Evolutionary conservation across 2,797 vertebrate species (phyloP).

Genomic region (Leptodactylus fallax): DNA sequence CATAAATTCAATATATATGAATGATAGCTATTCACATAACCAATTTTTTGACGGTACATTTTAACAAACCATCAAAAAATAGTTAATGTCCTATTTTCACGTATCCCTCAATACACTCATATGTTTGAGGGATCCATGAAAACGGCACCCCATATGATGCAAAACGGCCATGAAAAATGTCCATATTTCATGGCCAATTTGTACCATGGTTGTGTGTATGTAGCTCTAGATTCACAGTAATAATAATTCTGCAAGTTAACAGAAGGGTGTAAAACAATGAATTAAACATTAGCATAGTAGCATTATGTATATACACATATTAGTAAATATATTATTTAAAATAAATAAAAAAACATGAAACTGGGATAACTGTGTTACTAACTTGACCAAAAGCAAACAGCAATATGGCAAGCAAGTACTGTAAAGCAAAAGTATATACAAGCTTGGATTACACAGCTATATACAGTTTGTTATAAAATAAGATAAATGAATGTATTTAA

Average conservation of each 20-base stretch:
- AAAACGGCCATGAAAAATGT: too few relatives aligned
- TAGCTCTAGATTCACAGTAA: too few relatives aligned
- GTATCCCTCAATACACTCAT: too few relatives aligned
- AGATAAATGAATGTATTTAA: neutral
- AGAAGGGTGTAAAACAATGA: neutral
- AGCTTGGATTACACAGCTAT: neutral
- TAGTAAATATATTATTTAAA: neutral
- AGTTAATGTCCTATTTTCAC: too few relatives aligned
- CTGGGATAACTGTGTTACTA: neutral
- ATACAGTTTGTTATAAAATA: neutral
- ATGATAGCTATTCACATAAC: too few relatives aligned
- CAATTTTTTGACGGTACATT: too few relatives aligned
- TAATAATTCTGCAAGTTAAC: neutral
- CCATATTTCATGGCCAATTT: too few relatives aligned
- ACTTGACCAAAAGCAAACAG: neutral
- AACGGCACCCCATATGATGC: too few relatives aligned
- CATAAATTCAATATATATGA: too few relatives aligned
- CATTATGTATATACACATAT: neutral
- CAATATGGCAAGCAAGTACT: neutral
- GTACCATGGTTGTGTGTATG: too few relatives aligned
- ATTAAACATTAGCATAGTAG: neutral
- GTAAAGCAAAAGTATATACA: neutral
- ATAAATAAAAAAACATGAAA: neutral
- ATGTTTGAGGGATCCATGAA: too few relatives aligned
- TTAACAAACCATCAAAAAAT: too few relatives aligned